A percentile compares a stretch with the other conserved stretches of the same genome.
Evolutionary conservation across 2,888 invertebrate genomes (phyloP).

Genomic region (Synanthedon vespiformis): DNA sequence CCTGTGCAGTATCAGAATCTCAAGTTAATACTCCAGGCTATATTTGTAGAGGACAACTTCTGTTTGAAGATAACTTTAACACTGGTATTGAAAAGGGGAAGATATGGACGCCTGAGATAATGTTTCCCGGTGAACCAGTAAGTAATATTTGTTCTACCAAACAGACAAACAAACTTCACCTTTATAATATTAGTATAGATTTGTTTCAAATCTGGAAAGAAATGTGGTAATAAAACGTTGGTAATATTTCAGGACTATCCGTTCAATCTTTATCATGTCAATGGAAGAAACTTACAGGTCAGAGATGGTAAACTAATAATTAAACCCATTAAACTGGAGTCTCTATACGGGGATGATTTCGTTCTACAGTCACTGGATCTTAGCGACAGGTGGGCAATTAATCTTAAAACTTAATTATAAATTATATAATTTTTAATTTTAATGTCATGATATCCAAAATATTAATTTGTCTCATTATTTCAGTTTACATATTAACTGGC

Average conservation of each 20-base stretch:
- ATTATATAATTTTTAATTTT: too few relatives aligned
- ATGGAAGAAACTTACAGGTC: slow-evolving; percentile 67
- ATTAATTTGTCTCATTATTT: too few relatives aligned
- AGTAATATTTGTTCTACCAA: slow-evolving; percentile 22
- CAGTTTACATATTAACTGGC: too few relatives aligned
- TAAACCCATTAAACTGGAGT: slow-evolving; percentile 69
- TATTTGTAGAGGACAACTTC: slow-evolving; percentile 68
- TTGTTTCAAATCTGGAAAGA: too few relatives aligned
- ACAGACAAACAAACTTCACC: too few relatives aligned
- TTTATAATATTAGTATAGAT: too few relatives aligned
- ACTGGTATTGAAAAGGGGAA: slow-evolving; percentile 41
- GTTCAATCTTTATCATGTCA: slow-evolving; percentile 73
- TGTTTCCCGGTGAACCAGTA: slow-evolving; percentile 74
- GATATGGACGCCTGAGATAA: slow-evolving; percentile 70
- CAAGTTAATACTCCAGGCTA: slow-evolving; percentile 39
- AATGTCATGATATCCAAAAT: too few relatives aligned
- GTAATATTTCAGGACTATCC: slow-evolving; percentile 67
- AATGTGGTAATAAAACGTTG: too few relatives aligned
- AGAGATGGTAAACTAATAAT: slow-evolving; percentile 69
- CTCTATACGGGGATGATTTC: slow-evolving; percentile 65
- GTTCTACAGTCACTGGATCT: slow-evolving; percentile 47
- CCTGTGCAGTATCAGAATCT: slow-evolving; percentile 41
- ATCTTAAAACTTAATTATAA: too few relatives aligned
- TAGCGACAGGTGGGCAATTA: slow-evolving; percentile 19
- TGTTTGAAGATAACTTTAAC: slow-evolving; percentile 75